Evolutionary conservation across 2,797 vertebrate genomes (phyloP), one percentile per base, ranked within the genome.

Genomic region (Clarias laeviceps): DNA sequence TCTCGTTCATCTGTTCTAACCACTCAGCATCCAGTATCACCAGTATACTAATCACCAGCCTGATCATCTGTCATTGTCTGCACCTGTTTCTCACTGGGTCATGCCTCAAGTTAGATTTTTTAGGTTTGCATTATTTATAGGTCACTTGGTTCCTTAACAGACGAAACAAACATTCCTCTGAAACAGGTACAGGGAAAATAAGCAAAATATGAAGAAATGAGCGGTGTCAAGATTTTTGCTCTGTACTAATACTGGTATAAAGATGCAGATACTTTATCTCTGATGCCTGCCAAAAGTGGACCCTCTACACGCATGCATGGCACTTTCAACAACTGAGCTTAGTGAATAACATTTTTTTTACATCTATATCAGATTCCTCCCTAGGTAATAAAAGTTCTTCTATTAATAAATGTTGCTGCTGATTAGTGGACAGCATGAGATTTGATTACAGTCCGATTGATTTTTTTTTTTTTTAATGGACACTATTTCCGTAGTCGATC

Each of bases 361-460:
- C 11, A 61, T 78, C 20, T 24, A 24, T 78, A 59, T 78, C 9
- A 37, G 3, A 7, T 61, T 59, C 8, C 59, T 32, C 17, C 17
- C 1, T 74, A 15, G 9, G 15, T 56, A 74, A 56, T 56, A 29
- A 74, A 56, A 29, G 45, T 76, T 17, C 3, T 56, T 77, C 34
- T 12, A 54, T 74, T 74, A 24, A 27, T 73, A 3, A 73, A 2
- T 9, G 20, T 77, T 57, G 73, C 54, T 1, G 20, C 54, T 54
- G 27, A 24, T 78, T 59, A 65, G 76, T 40, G 17, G 32, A 69
- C n/a, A 50, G 34, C 83, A 80, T 80, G 34, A 27, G 34, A 69
- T 84, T 84, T 59, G n/a, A 89, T 90, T 89, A 88, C 89, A 90
- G 29, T 81, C 82, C 4, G 20, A 37, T 56, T 50, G 20, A 64